Conservation (phyloP, 2,113 vertebrate species). For the Carlito syrichta region DNA sequence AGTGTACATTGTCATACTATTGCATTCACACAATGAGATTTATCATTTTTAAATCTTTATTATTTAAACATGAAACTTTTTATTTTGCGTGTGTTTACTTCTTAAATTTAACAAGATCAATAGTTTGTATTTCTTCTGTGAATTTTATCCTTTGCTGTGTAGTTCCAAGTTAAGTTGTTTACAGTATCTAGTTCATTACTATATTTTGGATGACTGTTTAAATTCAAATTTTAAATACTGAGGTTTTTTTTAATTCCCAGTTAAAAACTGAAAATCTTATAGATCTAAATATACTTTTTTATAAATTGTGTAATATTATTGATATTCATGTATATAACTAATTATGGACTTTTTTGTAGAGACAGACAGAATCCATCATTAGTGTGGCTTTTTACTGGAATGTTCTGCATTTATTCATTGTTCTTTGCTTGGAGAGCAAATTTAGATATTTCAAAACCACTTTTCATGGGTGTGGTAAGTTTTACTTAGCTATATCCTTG, state of each 20-base stretch:
- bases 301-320: not conserved
- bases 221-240: not conserved
- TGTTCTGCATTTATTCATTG: constrained; percentile 92
- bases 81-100: not conserved
- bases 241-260: not conserved
- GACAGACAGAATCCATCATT: constrained; percentile 79
- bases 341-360: constrained; percentile 66
- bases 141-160: not conserved
- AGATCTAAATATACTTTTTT: not conserved
- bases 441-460: constrained; percentile 93
- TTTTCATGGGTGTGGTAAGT: constrained; percentile 96
- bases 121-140: not conserved
- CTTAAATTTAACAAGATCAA: not conserved
- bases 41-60: not conserved
- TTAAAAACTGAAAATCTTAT: constrained; percentile 19
- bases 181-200: not conserved
- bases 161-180: not conserved
- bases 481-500: constrained; percentile 12
- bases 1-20: not conserved
- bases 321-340: constrained; percentile 19
- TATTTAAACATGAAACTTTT: constrained; percentile 21
- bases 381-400: constrained; percentile 88
- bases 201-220: not conserved
- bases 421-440: constrained; percentile 99
- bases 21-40: not conserved